These are phyloP conservation scores for Nyctibius grandis DNA, from an alignment of 2,797 vertebrate species.

Conservation along the genomic window DNA sequence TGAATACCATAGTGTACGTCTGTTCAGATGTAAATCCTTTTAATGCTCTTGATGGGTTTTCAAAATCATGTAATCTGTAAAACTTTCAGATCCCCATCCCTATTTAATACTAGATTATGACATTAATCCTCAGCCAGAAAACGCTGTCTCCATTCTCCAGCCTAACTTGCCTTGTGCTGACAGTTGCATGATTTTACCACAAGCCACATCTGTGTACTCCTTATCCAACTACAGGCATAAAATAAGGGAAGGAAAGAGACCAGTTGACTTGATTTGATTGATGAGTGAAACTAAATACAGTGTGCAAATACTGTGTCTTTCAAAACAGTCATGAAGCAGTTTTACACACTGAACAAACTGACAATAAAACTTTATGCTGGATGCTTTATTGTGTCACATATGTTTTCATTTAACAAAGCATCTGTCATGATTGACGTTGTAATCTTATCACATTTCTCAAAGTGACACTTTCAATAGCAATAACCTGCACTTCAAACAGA, in stretches of 20 bases:
- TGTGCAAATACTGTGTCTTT: neutral
- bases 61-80: neutral
- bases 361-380: neutral
- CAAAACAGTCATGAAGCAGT: neutral
- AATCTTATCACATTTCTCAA: neutral
- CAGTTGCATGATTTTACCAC: neutral
- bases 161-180: neutral
- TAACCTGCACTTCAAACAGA: neutral
- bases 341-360: neutral
- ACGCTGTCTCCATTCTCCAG: neutral
- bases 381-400: neutral
- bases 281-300: neutral
- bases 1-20: neutral
- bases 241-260: neutral
- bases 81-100: neutral
- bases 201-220: neutral
- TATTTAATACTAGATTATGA: neutral
- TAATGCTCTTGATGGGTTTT: neutral
- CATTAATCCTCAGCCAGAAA: constrained; percentile 6
- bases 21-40: neutral
- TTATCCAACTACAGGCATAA: neutral
- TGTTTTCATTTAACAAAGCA: constrained; percentile 9
- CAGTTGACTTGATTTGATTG: neutral
- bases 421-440: neutral
- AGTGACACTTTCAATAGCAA: neutral